Conservation (phyloP, 2,797 vertebrate genomes). For the Smutsia gigantea region DNA sequence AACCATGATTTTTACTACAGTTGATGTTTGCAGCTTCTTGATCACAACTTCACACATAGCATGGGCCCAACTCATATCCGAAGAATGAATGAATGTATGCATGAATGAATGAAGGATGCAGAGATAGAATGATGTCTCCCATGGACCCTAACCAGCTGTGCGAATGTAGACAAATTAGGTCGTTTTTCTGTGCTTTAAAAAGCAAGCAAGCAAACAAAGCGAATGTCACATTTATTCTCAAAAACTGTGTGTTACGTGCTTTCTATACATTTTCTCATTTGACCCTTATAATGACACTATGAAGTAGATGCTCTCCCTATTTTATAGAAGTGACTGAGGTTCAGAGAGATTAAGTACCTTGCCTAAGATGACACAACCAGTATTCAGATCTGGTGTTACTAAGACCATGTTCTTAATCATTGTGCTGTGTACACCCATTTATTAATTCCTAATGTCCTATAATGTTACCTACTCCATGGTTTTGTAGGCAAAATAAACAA, state of each 20-base stretch:
- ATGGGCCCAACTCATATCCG: neutral
- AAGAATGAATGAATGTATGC: neutral
- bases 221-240: neutral
- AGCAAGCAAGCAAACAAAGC: neutral
- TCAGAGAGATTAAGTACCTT: neutral
- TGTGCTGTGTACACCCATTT: neutral
- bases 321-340: neutral
- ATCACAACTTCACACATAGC: neutral
- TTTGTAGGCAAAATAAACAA: neutral
- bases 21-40: neutral
- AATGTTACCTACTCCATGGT: neutral
- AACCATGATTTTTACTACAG: neutral
- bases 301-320: neutral
- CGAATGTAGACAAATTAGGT: neutral
- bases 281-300: neutral
- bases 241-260: neutral
- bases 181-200: constrained; percentile 16
- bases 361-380: neutral
- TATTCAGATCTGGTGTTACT: neutral
- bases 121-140: neutral
- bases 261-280: neutral
- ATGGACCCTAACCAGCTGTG: neutral
- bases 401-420: neutral
- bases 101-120: neutral
- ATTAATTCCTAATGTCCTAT: neutral